Evolutionary conservation across 2,113 vertebrate genomes (phyloP), one percentile per base, ranked within the genome.

Genomic region (Lota lota): DNA sequence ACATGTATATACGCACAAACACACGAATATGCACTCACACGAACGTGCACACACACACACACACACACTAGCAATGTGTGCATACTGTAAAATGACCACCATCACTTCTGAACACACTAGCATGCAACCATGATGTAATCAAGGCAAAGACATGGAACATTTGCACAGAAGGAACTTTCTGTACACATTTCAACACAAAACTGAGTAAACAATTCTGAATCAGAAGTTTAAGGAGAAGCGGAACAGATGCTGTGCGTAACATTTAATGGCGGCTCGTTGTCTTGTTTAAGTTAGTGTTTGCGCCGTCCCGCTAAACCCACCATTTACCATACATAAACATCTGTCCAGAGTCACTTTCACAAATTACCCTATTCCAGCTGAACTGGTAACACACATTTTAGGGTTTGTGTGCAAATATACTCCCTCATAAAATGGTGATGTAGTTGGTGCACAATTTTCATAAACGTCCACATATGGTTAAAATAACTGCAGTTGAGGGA

Each of bases 11-110:
- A 61, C 10, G 17, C 66, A 68, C 60, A 59, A 33, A 61, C 50
- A 24, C 58, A 50, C 40, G 17, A 21, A 19, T 21, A 28, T 62
- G 24, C 63, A 28, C 17, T 21, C 22, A 66, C 63, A 68, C 53
- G 57, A 60, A 66, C 59, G 64, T 51, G 64, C 61, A 70, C 68
- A 63, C 70, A 72, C 70, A 72, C 63, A 61, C 56, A 53, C 63
- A 61, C 63, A 62, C 57, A 62, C 59, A 40, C 1, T 33, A 4
- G 28, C 7, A 33, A 6, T 53, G 51, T 53, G 12, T 53, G 51
- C 12, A 14, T 53, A 53, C 17, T 14, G 51, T 53, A 53, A 53
- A 5, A 17, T 53, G 12, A 15, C 17, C 51, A 17, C 51, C 17
- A 53, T 15, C 28, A 33, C 51, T 15, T 53, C 51, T 53, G 51